A percentile compares a stretch with the other conserved stretches of the same genome.
Conservation (phyloP, 23 tunicate species). For the Halocynthia roretzi region DNA sequence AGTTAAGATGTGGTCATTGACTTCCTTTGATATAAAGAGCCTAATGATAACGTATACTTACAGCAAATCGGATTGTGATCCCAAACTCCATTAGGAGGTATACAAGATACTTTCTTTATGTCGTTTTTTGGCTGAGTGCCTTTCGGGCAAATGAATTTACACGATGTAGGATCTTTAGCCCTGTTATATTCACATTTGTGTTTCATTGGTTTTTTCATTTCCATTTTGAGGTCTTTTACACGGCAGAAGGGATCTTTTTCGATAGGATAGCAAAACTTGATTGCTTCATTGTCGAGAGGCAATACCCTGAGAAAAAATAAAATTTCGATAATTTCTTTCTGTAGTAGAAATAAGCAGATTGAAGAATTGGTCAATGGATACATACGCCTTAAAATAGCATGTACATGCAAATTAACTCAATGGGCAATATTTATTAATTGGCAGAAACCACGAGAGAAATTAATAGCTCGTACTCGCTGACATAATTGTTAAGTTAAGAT, state of each 20-base stretch:
- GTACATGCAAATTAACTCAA: no score
- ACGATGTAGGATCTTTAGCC: constrained; percentile 28
- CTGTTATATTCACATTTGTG: constrained; percentile 24
- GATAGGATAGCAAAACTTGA: constrained; percentile 36
- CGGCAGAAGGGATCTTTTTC: constrained; percentile 37
- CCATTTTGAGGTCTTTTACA: constrained; percentile 20
- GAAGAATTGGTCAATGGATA: neutral
- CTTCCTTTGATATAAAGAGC: no score
- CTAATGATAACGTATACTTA: constrained; percentile 6
- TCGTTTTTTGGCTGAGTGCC: constrained; percentile 39
- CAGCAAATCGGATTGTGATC: constrained; percentile 38
- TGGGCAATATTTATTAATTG: no score
- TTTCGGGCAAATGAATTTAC: constrained; percentile 44
- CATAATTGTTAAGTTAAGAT: no score
- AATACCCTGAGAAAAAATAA: constrained; percentile 22
- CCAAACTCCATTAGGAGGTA: constrained; percentile 24
- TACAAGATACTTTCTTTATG: constrained; percentile 27
- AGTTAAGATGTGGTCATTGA: no score
- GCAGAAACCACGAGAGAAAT: no score
- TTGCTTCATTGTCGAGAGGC: constrained; percentile 18
- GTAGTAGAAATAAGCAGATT: neutral
- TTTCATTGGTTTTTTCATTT: constrained; percentile 25
- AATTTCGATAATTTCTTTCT: neutral
- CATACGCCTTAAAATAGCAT: no score
- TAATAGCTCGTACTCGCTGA: no score